Percentiles rank a stretch among this genome's conserved stretches.
These are phyloP conservation scores for Acanthurus lineatus DNA, from an alignment of 2,797 vertebrate species.

Conservation along the genomic window DNA sequence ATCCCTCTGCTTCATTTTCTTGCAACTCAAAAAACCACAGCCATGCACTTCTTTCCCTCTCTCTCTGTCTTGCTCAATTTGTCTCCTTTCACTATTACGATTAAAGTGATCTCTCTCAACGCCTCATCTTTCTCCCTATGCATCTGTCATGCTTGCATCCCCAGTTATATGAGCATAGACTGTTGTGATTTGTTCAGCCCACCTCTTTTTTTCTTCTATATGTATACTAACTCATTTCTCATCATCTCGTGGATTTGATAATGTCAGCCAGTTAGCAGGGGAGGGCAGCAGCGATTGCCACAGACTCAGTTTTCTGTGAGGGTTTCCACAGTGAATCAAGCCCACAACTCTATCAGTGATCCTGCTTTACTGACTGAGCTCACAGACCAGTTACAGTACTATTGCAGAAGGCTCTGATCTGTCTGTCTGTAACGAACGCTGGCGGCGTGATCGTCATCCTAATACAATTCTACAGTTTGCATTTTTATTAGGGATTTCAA, in stretches of 20 bases:
- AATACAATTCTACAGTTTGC: conserved; percentile 22
- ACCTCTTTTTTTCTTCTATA: conserved; percentile 29
- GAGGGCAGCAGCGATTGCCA: conserved; percentile 19
- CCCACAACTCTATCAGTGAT: conserved; percentile 43
- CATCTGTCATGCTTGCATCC: conserved; percentile 59
- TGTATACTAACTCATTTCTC: conserved; percentile 37
- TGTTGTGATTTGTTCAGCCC: conserved; percentile 54
- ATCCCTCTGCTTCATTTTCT: conserved; percentile 60
- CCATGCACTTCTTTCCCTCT: conserved; percentile 49
- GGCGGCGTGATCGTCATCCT: conserved; percentile 42
- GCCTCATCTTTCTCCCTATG: conserved; percentile 52
- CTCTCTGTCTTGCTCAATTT: conserved; percentile 58
- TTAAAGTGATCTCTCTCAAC: conserved; percentile 61
- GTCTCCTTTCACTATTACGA: conserved; percentile 46
- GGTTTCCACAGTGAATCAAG: conserved; percentile 46
- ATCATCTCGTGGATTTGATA: conserved; percentile 31
- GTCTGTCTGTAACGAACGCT: conserved; percentile 47
- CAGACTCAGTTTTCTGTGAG: conserved; percentile 15
- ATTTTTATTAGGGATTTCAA: conserved; percentile 27
- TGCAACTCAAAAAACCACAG: conserved; percentile 40
- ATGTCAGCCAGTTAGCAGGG: neutral
- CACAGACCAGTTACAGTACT: conserved; percentile 42
- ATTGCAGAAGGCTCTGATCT: conserved; percentile 49
- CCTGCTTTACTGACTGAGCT: conserved; percentile 31
- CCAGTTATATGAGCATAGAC: conserved; percentile 54